phyloP scores from a whole-genome alignment of 1,140 invertebrate genomes.

The Pantala flavescens region DNA sequence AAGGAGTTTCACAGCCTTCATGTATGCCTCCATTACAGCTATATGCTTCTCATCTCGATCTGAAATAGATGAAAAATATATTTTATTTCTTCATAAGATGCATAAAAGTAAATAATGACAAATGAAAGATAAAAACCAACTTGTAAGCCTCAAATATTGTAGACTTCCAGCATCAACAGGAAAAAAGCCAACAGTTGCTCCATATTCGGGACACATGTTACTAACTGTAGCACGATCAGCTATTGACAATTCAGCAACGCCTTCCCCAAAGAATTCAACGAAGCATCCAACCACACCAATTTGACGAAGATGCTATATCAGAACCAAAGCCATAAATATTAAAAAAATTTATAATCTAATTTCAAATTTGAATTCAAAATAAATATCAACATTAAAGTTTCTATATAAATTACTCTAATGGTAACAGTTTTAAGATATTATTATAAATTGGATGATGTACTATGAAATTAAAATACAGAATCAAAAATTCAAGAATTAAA shows the following conservation, averaged over 20 bases:
- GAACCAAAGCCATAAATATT: conserved; percentile 25
- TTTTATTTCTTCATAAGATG: conserved; percentile 13
- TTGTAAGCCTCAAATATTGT: conserved; percentile 78
- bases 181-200: conserved; percentile 93
- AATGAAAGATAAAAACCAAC: conserved; percentile 39
- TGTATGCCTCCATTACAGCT: conserved; percentile 72
- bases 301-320: conserved; percentile 70
- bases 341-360: conserved; percentile 14
- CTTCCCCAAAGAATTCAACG: conserved; percentile 95
- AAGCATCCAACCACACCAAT: conserved; percentile 96
- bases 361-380: conserved; percentile 13
- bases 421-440: no score
- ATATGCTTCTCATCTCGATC: conserved; percentile 75
- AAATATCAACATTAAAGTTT: conserved; percentile 1
- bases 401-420: no score
- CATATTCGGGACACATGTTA: conserved; percentile 98
- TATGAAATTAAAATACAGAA: no score
- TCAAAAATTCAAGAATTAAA: no score
- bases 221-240: conserved; percentile 89
- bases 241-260: conserved; percentile 79
- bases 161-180: conserved; percentile 84
- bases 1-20: conserved; percentile 69
- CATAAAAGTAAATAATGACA: conserved; percentile 13
- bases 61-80: conserved; percentile 32
- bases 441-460: no score